Conservation (phyloP, 30 jellyfish, hydroid and myxozoan species). For the Hydractinia echinata region DNA sequence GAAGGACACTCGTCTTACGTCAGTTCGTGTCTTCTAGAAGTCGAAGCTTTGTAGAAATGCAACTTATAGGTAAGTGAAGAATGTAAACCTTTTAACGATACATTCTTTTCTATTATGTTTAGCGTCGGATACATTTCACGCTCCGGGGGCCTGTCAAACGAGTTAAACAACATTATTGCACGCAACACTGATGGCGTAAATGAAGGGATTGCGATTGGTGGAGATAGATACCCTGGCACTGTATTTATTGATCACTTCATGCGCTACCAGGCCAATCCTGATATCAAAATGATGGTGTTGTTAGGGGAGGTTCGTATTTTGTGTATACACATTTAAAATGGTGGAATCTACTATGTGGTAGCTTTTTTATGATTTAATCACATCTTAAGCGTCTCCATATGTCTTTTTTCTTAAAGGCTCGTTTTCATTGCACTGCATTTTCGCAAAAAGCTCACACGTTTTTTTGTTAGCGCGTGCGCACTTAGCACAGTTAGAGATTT, state of each 20-base stretch:
- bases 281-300: constrained; percentile 84
- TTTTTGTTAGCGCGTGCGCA: background rate
- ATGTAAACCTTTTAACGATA: too few species aligned
- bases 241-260: constrained; percentile 82
- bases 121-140: constrained; percentile 96
- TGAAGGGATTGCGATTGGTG: constrained; percentile 99
- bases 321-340: too few species aligned
- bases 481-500: too few species aligned
- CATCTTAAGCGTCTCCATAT: too few species aligned
- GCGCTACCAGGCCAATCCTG: constrained; percentile 87
- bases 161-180: constrained; percentile 90
- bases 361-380: too few species aligned
- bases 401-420: too few species aligned
- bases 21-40: background rate
- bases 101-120: background rate
- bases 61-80: background rate
- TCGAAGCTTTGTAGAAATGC: background rate
- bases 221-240: constrained; percentile 99
- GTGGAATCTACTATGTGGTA: too few species aligned
- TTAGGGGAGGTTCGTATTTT: constrained; percentile 83
- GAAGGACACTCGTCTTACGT: background rate
- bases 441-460: background rate
- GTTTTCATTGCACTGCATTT: too few species aligned
- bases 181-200: constrained; percentile 95
- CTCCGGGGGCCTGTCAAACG: constrained; percentile 98